These are phyloP conservation scores for Lordiphosa collinella DNA, from an alignment of 1,140 invertebrate species.

Conservation along the genomic window DNA sequence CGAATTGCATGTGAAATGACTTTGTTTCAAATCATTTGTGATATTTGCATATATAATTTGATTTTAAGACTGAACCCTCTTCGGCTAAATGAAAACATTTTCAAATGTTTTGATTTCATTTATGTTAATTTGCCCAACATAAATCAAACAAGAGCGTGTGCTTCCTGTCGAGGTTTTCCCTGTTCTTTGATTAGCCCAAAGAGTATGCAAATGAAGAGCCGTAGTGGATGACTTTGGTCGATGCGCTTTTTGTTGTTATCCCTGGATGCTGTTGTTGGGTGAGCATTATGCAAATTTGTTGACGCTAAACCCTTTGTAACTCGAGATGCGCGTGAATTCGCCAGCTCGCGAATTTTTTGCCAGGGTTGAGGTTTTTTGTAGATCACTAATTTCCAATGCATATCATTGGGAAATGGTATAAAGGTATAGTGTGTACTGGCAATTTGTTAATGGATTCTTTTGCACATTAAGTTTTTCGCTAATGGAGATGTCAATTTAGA, in stretches of 20 bases:
- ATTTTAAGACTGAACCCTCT: constrained; percentile 1
- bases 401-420: not conserved
- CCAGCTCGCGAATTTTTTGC: constrained; percentile 6
- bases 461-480: constrained; percentile 1
- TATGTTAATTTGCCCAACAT: constrained; percentile 50
- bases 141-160: constrained; percentile 47
- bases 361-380: constrained; percentile 16
- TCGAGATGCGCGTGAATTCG: constrained; percentile 44
- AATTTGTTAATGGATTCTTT: constrained; percentile 38
- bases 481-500: constrained; percentile 5
- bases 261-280: constrained; percentile 10
- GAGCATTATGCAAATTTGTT: constrained; percentile 43
- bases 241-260: constrained; percentile 31
- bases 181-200: constrained; percentile 36
- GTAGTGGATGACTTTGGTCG: constrained; percentile 12
- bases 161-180: constrained; percentile 42
- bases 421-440: constrained; percentile 2
- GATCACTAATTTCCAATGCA: constrained; percentile 36
- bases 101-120: constrained; percentile 53
- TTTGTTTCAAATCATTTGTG: constrained; percentile 23
- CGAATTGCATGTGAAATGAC: constrained; percentile 27
- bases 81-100: constrained; percentile 50
- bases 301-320: constrained; percentile 39
- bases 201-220: constrained; percentile 29
- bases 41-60: constrained; percentile 48